Base-by-base conservation (phyloP, 1,140 invertebrate genomes). In the Ceratosolen solmsi region DNA sequence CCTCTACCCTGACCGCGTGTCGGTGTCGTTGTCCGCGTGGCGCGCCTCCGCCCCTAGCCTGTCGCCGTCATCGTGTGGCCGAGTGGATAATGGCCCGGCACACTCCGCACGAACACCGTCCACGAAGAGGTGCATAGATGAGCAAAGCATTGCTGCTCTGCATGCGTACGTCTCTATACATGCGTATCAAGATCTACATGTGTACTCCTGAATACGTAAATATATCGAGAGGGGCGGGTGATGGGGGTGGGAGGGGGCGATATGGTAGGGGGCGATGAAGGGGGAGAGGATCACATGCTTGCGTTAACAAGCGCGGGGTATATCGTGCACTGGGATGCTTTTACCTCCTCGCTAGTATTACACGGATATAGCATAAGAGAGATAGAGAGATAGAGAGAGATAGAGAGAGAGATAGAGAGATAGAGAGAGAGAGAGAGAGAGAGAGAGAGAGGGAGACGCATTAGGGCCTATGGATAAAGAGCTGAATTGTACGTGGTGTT, bases 91-190 rank as follows among this genome's bases (percentile, higher is more conserved):
- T 76, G 79, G 65, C 73, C 63, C 78, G 75, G 74, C 60, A 82
- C 88, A 87, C 85, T 85, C 87, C 81, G 84, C 86, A 84, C 81
- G 82, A 86, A 77, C 60, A 77, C 27, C 73, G 30, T 25, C 36
- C 36, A 30, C 3, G 30, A 83, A 84, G 87, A 86, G 87, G 86
- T 87, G 86, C 86, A 89, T 85, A 85, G 89, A 88, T 86, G 86
- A 87, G 88, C 86, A 86, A 86, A 86, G 83, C 15, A 63, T 68
- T 15, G 51, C 51, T 65, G 1, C 17, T 4, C 51, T 22, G 20
- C 20, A 54, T 15, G 51, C 51, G 20, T 54, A 54, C 41, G 5
- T 22, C 13, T 4, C 9, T 15, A 54, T 22, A 15, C 41, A 54
- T 22, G 20, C 51, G 51, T 15, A 54, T 54, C 5, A 17, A 54